Conservation (phyloP, 2,797 vertebrate genomes). For the Denticeps clupeoides region DNA sequence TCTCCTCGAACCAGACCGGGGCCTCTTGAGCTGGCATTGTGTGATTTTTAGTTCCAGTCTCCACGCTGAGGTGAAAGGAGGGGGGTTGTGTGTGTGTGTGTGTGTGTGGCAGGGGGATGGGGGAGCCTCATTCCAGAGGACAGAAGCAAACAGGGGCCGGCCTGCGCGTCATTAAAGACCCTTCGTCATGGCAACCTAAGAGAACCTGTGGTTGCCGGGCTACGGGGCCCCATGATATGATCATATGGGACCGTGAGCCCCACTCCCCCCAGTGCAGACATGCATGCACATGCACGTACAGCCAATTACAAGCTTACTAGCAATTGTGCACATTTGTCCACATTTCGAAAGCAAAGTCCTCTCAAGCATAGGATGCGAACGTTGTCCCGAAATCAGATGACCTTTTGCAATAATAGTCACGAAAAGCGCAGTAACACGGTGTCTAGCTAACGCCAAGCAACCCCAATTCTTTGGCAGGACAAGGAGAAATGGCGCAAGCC, state of each 20-base stretch:
- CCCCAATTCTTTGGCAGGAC: too few relatives aligned
- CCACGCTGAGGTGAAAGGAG: slow-evolving; percentile 40
- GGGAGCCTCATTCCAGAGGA: slow-evolving; percentile 46
- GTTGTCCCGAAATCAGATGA: too few relatives aligned
- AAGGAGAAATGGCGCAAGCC: too few relatives aligned
- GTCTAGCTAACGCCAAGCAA: too few relatives aligned
- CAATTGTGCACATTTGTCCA: neutral
- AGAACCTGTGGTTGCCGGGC: slow-evolving; percentile 67
- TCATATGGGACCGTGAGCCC: slow-evolving; percentile 68
- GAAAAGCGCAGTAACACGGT: too few relatives aligned
- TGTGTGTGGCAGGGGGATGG: slow-evolving; percentile 29
- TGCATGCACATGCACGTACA: slow-evolving; percentile 35
- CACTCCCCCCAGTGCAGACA: slow-evolving; percentile 45
- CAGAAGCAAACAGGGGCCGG: slow-evolving; percentile 54
- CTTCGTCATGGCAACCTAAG: slow-evolving; percentile 61
- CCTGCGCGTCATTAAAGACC: slow-evolving; percentile 55
- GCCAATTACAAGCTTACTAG: neutral
- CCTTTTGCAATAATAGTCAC: too few relatives aligned
- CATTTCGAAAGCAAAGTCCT: too few relatives aligned
- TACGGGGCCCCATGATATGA: slow-evolving; percentile 63
- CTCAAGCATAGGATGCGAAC: too few relatives aligned
- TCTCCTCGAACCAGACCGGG: slow-evolving; percentile 26
- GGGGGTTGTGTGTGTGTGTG: slow-evolving; percentile 18
- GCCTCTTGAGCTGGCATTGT: slow-evolving; percentile 39
- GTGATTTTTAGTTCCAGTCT: slow-evolving; percentile 52